Evolutionary conservation across 2,888 invertebrate species (phyloP).

Genomic region (Diloba caeruleocephala): DNA sequence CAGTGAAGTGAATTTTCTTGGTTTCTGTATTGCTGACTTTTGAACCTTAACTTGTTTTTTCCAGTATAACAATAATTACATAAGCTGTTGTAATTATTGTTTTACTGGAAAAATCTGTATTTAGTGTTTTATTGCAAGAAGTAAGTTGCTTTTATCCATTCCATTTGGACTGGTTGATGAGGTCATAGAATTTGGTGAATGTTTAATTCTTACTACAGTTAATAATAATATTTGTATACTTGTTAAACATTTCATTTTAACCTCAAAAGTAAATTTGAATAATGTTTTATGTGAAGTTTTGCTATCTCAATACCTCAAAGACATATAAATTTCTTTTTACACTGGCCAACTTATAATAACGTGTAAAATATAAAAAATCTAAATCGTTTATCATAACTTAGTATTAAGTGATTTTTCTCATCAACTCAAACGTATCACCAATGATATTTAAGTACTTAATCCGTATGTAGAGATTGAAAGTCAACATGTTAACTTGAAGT

Average conservation of each 20-base stretch:
- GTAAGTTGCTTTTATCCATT: no score
- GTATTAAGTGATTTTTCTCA: constrained; percentile 52
- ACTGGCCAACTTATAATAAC: constrained; percentile 55
- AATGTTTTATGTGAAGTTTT: not conserved
- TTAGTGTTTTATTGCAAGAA: no score
- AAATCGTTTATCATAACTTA: constrained; percentile 49
- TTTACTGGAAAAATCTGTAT: no score
- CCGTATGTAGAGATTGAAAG: constrained; percentile 41
- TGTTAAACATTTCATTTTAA: not conserved
- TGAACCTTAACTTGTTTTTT: no score
- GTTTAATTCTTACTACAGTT: no score
- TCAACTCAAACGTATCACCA: constrained; percentile 60
- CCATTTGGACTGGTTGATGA: no score
- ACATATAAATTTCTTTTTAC: constrained; percentile 35
- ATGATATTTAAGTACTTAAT: constrained; percentile 60
- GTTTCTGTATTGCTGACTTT: no score
- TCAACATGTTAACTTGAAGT: constrained; percentile 13
- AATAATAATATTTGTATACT: no score
- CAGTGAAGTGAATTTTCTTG: not conserved
- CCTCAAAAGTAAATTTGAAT: not conserved
- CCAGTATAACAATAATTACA: no score
- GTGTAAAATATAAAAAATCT: constrained; percentile 50
- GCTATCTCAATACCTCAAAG: constrained; percentile 17
- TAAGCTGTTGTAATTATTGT: no score
- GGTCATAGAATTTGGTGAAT: no score